Base-by-base conservation (phyloP, 2,888 invertebrate species). In the Abrostola tripartita region DNA sequence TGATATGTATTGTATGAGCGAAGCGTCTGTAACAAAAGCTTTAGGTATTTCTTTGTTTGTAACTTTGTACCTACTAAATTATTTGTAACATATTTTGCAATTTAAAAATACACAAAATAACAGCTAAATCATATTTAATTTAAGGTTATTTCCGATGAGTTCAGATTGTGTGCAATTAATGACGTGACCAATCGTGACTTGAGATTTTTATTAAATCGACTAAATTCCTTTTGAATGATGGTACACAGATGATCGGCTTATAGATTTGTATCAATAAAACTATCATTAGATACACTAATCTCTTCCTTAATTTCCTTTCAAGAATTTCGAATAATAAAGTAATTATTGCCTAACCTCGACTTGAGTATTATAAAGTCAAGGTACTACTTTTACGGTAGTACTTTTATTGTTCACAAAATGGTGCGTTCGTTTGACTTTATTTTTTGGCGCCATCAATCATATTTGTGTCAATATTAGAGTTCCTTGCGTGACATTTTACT, bases 341-440 rank as follows among this genome's bases (percentile, higher is more conserved):
- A 79, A 85, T 88, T 86, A 88, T 82, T 71, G 71, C 60, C 47
- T 79, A 85, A 82, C 90, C 89, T 91, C 86, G 88, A 74, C 76
- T 79, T 76, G 75, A 58, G 61, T 55, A 58, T 55, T 60, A 41
- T 90, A 89, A 91, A 90, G 90, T 91, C 92, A 93, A 92, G 92
- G 92, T 24, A 24, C 4, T 24, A 24, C 24, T n/a, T n/a, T 81
- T 14, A 44, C 78, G 75, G 37, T 76, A 69, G 76, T 82, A 69
- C 71, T 76, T 86, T 79, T 69, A 89, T 91, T 91, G 90, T 92
- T 90, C 85, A 87, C 83, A 73, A 82, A 86, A 83, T 72, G 73
- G 68, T 78, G 78, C 74, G 53, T 42, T 54, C 58, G 6, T 62
- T 73, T 56, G 65, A 71, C 50, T 55, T 59, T 55, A 61, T 72